Base-by-base conservation (phyloP, 1,140 invertebrate genomes). In the Drosophila baimaii region DNA sequence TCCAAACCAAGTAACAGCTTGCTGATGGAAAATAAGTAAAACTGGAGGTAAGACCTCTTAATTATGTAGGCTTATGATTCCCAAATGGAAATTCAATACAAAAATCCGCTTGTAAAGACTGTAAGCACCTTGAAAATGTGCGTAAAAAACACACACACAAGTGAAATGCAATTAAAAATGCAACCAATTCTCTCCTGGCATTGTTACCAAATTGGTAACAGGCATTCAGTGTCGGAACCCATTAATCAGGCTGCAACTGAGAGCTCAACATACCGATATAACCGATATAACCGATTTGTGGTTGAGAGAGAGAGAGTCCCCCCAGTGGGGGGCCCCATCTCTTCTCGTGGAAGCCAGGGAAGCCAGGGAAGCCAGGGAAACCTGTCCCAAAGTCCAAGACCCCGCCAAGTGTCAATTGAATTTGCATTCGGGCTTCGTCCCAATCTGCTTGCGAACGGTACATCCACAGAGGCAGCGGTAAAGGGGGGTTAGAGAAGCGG, bases 331-430 rank as follows among this genome's bases (percentile, higher is more conserved):
- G 63, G 27, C 13, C 21, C 7, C n/a, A n/a, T n/a, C n/a, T n/a
- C n/a, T n/a, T n/a, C 9, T 21, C 31, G n/a, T 3, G 39, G 37
- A 17, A 35, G 15, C 21, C n/a, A n/a, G n/a, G n/a, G 5, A 17
- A 5, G 23, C 8, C 7, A 17, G n/a, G 27, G 21, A 65, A 31
- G n/a, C n/a, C n/a, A n/a, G 35, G 68, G 41, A 39, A 47, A 57
- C 68, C 68, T 70, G 68, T 70, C 51, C 29, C 31, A 49, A 39
- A 52, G 39, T 23, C 55, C 64, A 76, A 77, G 72, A 55, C 62
- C 72, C 52, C 41, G 55, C 49, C 9, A 77, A 77, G 79, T 89
- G 84, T 88, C 83, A 88, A 88, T 88, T 88, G 84, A 88, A 89
- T 88, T 88, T 79, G 79, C 79, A 80, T 79, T 77, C 41, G 68